These are phyloP conservation scores for Chymomyza caudatula DNA, from an alignment of 2,888 invertebrate genomes.

Conservation along the genomic window DNA sequence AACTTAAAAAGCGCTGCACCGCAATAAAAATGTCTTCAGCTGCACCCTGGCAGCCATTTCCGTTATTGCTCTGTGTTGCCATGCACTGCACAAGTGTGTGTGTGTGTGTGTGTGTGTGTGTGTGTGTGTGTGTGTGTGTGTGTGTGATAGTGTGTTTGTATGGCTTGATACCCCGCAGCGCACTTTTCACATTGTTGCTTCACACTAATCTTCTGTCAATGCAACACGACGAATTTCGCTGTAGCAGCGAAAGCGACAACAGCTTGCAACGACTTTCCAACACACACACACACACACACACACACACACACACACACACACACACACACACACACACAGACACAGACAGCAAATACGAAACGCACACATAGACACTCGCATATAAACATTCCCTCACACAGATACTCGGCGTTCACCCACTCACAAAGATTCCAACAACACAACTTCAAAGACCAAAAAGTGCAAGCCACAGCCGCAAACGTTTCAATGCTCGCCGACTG, in stretches of 20 bases:
- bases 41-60: conserved; percentile 53
- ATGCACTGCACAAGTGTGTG: not conserved
- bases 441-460: conserved; percentile 70
- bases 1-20: conserved; percentile 71
- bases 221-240: conserved; percentile 51
- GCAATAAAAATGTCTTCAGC: conserved; percentile 69
- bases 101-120: conserved; percentile 5
- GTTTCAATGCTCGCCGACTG: conserved; percentile 50
- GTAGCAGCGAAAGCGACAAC: conserved; percentile 60
- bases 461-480: conserved; percentile 72
- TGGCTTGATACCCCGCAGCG: conserved; percentile 56
- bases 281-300: conserved; percentile 9
- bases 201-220: conserved; percentile 73
- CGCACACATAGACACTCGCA: not conserved
- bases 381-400: conserved; percentile 14
- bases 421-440: conserved; percentile 37
- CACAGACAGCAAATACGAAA: not conserved
- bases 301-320: conserved; percentile 13
- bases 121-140: conserved; percentile 13
- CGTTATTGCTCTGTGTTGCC: conserved; percentile 25
- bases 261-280: conserved; percentile 59
- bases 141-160: conserved; percentile 15
- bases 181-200: conserved; percentile 74
- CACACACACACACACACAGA: not conserved
- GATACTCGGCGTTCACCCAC: conserved; percentile 1